These are phyloP conservation scores for Sinentomon sp. DNA, from an alignment of 2,888 invertebrate species.

Conservation along the genomic window DNA sequence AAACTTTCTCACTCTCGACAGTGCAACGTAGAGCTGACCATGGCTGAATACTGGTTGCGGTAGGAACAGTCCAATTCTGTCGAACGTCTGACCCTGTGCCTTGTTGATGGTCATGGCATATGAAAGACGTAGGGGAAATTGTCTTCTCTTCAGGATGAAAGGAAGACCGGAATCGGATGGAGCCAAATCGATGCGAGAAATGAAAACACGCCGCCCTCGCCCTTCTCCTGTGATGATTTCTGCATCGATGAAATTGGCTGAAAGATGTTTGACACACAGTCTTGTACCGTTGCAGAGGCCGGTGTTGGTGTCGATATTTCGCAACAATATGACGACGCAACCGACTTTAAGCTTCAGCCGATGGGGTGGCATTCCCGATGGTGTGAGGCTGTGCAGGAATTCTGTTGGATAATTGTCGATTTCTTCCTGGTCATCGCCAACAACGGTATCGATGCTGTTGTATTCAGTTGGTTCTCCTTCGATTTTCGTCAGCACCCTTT, in stretches of 20 bases:
- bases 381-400: constrained; percentile 11
- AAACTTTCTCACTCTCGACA: constrained; percentile 4
- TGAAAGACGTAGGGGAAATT: constrained; percentile 17
- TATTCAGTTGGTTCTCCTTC: constrained; percentile 2
- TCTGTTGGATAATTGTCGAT: constrained; percentile 10
- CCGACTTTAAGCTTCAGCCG: constrained; percentile 12
- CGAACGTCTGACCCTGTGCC: constrained; percentile 18
- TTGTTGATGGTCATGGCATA: constrained; percentile 18
- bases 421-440: constrained; percentile 5
- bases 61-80: constrained; percentile 14
- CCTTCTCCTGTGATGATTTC: constrained; percentile 8
- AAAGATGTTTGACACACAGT: constrained; percentile 10
- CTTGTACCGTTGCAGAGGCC: constrained; percentile 14
- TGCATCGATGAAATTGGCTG: constrained; percentile 5
- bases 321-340: constrained; percentile 12
- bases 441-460: constrained; percentile 9
- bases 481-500: neutral
- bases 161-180: constrained; percentile 12
- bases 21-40: constrained; percentile 12
- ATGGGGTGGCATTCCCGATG: constrained; percentile 12
- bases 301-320: constrained; percentile 12
- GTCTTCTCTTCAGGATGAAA: constrained; percentile 14
- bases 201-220: constrained; percentile 12
- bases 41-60: constrained; percentile 11
- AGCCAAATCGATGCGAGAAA: constrained; percentile 16